These are phyloP conservation scores for Calameuta filiformis DNA, from an alignment of 2,888 invertebrate species.

Conservation along the genomic window DNA sequence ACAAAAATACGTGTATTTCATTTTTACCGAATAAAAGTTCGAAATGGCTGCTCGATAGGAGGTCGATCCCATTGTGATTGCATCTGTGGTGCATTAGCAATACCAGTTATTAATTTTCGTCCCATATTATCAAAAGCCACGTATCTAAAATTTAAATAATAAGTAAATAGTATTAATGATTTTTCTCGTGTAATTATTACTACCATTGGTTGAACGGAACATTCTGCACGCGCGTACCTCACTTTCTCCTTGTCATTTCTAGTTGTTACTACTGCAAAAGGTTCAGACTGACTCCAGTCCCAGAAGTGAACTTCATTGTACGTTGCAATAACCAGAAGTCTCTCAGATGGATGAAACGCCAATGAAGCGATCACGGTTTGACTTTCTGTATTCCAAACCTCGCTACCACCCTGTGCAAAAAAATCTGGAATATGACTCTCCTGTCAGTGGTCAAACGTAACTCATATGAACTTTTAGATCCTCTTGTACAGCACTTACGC, in stretches of 20 bases:
- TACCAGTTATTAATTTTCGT: constrained; percentile 85
- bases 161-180: neutral
- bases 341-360: constrained; percentile 87
- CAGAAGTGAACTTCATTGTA: constrained; percentile 88
- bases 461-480: neutral
- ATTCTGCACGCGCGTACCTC: constrained; percentile 68
- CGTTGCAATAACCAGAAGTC: constrained; percentile 86
- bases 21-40: constrained; percentile 37
- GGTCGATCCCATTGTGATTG: constrained; percentile 69
- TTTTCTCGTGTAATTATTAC: neutral
- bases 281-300: constrained; percentile 86
- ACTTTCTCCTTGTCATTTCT: constrained; percentile 83
- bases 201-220: neutral
- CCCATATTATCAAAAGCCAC: constrained; percentile 87
- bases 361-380: constrained; percentile 85
- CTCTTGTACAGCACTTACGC: constrained; percentile 66
- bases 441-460: neutral
- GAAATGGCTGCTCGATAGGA: constrained; percentile 38
- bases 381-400: constrained; percentile 81
- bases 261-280: constrained; percentile 81
- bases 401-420: constrained; percentile 80
- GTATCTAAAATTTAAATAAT: constrained; percentile 71
- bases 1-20: neutral
- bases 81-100: constrained; percentile 72
- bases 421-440: constrained; percentile 4